These are phyloP conservation scores for Heteromyza rotundicornis DNA, from an alignment of 2,888 invertebrate genomes.

Conservation along the genomic window DNA sequence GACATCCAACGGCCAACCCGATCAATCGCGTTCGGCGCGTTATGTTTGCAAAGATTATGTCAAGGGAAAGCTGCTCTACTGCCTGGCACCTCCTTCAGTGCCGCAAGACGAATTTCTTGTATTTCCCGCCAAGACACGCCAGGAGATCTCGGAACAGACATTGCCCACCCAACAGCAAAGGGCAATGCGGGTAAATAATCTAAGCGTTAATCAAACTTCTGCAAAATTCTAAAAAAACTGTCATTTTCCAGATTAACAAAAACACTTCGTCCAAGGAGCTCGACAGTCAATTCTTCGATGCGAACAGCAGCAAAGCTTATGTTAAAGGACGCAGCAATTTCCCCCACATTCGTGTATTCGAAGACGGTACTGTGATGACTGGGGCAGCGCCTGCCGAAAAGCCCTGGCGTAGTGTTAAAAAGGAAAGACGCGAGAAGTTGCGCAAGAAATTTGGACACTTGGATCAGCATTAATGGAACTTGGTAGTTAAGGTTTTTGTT, in stretches of 20 bases:
- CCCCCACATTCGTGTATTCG: slow-evolving; percentile 54
- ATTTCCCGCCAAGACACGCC: slow-evolving; percentile 65
- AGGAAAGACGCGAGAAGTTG: slow-evolving; percentile 91
- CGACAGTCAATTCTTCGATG: slow-evolving; percentile 70
- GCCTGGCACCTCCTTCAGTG: slow-evolving; percentile 79
- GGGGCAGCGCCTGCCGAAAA: slow-evolving; percentile 61
- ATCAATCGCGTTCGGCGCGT: slow-evolving; percentile 88
- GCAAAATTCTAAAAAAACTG: neutral
- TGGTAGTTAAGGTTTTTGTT: neutral
- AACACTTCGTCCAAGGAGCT: slow-evolving; percentile 65
- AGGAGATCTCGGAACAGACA: slow-evolving; percentile 59
- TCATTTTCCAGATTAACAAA: slow-evolving; percentile 49
- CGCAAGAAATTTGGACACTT: slow-evolving; percentile 83
- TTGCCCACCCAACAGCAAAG: slow-evolving; percentile 66
- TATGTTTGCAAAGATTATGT: slow-evolving; percentile 91
- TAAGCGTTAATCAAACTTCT: neutral
- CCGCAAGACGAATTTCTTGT: slow-evolving; percentile 69
- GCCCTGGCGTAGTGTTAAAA: slow-evolving; percentile 86
- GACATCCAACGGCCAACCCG: slow-evolving; percentile 95
- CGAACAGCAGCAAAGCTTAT: slow-evolving; percentile 55
- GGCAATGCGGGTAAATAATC: slow-evolving; percentile 65
- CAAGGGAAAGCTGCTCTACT: slow-evolving; percentile 83
- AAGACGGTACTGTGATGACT: slow-evolving; percentile 39
- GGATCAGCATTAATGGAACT: slow-evolving; percentile 72
- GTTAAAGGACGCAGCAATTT: slow-evolving; percentile 60